Percentiles rank a stretch among this genome's conserved stretches.
phyloP scores from a whole-genome alignment of 1,140 invertebrate species.

The Ganaspis sp. region DNA sequence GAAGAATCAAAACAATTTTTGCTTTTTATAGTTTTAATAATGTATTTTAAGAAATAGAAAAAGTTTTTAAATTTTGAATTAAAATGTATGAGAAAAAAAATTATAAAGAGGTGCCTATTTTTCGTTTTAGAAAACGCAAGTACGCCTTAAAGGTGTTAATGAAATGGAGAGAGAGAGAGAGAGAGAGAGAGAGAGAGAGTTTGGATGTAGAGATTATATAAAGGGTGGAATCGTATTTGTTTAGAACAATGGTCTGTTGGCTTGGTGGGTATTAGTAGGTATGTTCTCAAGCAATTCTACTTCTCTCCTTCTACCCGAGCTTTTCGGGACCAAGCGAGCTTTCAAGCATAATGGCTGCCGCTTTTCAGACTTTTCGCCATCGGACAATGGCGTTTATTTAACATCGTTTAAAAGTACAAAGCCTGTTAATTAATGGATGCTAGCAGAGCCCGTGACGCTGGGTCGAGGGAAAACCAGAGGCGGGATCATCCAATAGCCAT shows the following conservation, averaged over 20 bases:
- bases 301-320: constrained; percentile 44
- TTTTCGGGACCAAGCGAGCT: constrained; percentile 65
- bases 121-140: too few relatives aligned
- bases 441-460: constrained; percentile 47
- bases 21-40: too few relatives aligned
- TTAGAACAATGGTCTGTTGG: constrained; percentile 70
- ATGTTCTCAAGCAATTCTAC: constrained; percentile 65
- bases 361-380: constrained; percentile 72
- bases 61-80: too few relatives aligned
- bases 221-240: constrained; percentile 66
- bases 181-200: constrained; percentile 46
- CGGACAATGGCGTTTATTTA: constrained; percentile 76
- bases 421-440: constrained; percentile 75
- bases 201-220: constrained; percentile 35
- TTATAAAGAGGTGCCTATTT: too few relatives aligned
- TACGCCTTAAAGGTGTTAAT: constrained; percentile 41
- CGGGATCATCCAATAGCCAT: constrained; percentile 47
- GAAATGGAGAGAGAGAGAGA: too few relatives aligned
- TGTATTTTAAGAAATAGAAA: too few relatives aligned
- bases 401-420: constrained; percentile 77
- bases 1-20: too few relatives aligned
- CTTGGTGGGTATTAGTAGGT: constrained; percentile 57
- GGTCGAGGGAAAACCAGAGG: constrained; percentile 37
- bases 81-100: too few relatives aligned
- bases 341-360: constrained; percentile 71